These are phyloP conservation scores for Andricus curvator DNA, from an alignment of 2,888 invertebrate species.

Conservation along the genomic window DNA sequence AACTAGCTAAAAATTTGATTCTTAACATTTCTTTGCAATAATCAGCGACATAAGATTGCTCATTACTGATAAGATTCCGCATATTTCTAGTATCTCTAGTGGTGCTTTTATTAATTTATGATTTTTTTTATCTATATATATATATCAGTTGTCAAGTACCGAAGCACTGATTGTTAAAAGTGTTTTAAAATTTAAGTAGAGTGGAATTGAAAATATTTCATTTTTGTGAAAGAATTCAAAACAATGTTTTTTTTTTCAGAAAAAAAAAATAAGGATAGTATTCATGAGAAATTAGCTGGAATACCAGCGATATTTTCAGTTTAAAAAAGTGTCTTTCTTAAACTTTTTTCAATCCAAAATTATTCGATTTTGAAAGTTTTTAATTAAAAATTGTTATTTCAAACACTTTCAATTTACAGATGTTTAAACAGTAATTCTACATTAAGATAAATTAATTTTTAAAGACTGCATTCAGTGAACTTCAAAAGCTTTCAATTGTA, in stretches of 20 bases:
- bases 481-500: no score
- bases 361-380: no score
- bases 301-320: no score
- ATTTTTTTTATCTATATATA: constrained; percentile 29
- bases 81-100: constrained; percentile 18
- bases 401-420: no score
- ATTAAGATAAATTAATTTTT: no score
- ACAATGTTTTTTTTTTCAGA: neutral
- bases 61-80: constrained; percentile 12
- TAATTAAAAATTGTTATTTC: no score
- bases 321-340: no score
- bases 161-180: neutral
- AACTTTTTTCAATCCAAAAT: no score
- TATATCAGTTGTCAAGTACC: constrained; percentile 16
- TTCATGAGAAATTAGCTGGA: no score
- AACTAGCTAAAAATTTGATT: neutral
- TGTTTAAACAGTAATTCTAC: no score
- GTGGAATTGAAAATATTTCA: neutral
- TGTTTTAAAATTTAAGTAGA: constrained; percentile 1
- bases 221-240: neutral
- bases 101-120: constrained; percentile 1
- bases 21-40: neutral
- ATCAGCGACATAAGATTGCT: neutral
- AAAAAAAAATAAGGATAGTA: no score
- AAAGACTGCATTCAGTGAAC: no score